Base-by-base conservation (phyloP, 2,113 vertebrate genomes). In the Chroicocephalus ridibundus region DNA sequence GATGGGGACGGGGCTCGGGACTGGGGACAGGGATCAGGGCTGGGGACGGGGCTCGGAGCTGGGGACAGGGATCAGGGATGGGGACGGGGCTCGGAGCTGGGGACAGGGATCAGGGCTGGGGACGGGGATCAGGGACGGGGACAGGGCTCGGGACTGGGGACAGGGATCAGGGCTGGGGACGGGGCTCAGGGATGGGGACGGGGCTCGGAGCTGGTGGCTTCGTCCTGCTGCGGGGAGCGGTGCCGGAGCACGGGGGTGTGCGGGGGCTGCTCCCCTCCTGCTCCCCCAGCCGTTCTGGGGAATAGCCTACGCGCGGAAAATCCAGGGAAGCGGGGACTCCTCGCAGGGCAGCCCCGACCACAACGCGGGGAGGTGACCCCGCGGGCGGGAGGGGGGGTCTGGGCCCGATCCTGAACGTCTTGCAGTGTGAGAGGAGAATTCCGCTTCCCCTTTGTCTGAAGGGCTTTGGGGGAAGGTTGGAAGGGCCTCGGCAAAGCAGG, bases 291-390 rank as follows among this genome's bases (percentile, higher is more conserved):
- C 5, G 32, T 24, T 34, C 27, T 16, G 38, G 36, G 52, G 24
- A 34, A 46, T 3, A 6, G 19, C 4, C 1, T 5, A 5, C 3
- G 32, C 26, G 5, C 4, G 1, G 74, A 44, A 34, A 58, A 13
- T 5, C 2, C 19, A 3, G 68, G 34, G 6, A 25, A 25, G 64
- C 5, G 2, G 38, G 16, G 38, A 13, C n/a, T 7, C 26, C 52
- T 22, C 6, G 9, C 3, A 1, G 13, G 2, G 13, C 51, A 18
- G 62, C 82, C 20, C 19, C 5, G 10, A n/a, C 2, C n/a, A 25
- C 1, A 10, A 1, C 0, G 13, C 0, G 5, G 68, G 44, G 14
- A 3, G 29, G 34, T 3, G 65, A 65, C 46, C 47, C 32, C 40
- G 36, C 38, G 1, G 47, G 15, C 54, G 34, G 15, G 31, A 46